A percentile compares a stretch with the other conserved stretches of the same genome.
Conservation (phyloP, 2,113 vertebrate genomes). For the Tenebrosternarchus preto region DNA sequence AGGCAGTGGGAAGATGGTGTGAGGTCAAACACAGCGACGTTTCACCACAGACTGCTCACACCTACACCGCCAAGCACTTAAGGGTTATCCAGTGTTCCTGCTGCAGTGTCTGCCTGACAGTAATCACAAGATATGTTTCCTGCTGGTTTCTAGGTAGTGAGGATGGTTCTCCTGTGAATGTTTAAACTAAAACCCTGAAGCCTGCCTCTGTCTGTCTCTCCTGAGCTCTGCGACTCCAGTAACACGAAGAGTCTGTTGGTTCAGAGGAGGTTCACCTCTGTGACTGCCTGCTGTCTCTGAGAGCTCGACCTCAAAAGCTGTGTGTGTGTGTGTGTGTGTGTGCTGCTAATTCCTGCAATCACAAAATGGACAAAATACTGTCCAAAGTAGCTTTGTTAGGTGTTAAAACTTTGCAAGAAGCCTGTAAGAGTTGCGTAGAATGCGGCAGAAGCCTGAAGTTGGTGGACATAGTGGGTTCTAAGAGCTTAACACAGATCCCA, state of each 20-base stretch:
- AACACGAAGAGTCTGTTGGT: background rate
- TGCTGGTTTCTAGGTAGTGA: background rate
- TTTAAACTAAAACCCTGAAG: background rate
- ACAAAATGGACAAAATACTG: background rate
- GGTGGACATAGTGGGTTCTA: background rate
- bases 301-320: background rate
- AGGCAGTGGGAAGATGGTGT: background rate
- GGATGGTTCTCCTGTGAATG: background rate
- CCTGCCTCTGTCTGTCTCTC: background rate
- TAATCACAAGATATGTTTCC: background rate
- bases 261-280: background rate
- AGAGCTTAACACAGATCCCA: background rate
- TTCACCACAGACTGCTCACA: background rate
- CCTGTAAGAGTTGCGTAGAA: no score
- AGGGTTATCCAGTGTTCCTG: background rate
- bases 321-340: no score
- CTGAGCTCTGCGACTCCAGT: background rate
- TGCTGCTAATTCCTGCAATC: no score
- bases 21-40: background rate
- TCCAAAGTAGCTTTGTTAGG: background rate
- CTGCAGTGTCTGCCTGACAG: background rate
- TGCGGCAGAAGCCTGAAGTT: background rate
- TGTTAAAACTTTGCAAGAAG: background rate
- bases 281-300: background rate
- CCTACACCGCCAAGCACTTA: background rate